Conservation (phyloP, 2,888 invertebrate genomes). For the Pachliopta kotzebuea region DNA sequence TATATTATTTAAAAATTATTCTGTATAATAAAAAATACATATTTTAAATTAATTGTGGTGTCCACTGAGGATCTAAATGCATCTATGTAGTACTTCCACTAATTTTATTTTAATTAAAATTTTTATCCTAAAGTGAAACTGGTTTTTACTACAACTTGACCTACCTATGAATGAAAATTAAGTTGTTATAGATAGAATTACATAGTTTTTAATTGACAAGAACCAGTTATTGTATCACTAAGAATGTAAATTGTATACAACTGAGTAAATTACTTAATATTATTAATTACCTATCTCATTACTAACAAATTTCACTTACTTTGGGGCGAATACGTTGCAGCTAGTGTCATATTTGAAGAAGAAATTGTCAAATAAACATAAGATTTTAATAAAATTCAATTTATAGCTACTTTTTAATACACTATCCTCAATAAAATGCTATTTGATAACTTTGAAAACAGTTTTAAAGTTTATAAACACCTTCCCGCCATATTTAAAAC, state of each 20-base stretch:
- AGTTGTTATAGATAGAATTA: not conserved
- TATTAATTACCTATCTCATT: conserved; percentile 1
- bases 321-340: conserved; percentile 60
- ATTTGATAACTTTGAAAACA: not conserved
- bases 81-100: too few relatives aligned
- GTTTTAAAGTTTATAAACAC: not conserved
- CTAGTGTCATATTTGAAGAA: conserved; percentile 65
- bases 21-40: too few relatives aligned
- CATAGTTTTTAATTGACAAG: not conserved
- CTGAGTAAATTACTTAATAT: not conserved
- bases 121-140: too few relatives aligned
- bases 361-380: conserved; percentile 56
- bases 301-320: conserved; percentile 53
- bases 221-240: not conserved
- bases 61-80: too few relatives aligned
- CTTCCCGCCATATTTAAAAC: conserved; percentile 1
- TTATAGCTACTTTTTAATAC: not conserved
- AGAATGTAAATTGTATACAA: not conserved
- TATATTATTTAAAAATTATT: too few relatives aligned
- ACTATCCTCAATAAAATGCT: not conserved
- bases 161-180: not conserved
- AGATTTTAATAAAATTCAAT: conserved; percentile 31
- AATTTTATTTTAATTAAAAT: too few relatives aligned
- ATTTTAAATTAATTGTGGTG: too few relatives aligned
- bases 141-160: not conserved